These are phyloP conservation scores for Shargacucullia verbasci DNA, from an alignment of 2,888 invertebrate species.

Conservation along the genomic window DNA sequence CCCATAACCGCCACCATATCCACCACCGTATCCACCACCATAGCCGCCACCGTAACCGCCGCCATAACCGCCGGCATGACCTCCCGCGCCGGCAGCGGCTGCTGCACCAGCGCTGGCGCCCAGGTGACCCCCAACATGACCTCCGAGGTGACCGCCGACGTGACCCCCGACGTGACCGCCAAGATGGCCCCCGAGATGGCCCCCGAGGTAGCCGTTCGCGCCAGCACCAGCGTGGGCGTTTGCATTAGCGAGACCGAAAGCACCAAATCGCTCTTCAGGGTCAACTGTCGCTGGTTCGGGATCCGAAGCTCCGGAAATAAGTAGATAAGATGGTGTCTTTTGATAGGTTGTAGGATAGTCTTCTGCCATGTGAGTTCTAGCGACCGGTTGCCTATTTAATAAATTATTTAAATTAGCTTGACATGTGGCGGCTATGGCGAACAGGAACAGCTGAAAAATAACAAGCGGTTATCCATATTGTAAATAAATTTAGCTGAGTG, in stretches of 20 bases:
- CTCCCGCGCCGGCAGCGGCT: neutral
- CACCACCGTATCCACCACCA: no score
- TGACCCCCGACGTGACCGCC: slow-evolving; percentile 14
- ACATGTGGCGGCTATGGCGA: slow-evolving; percentile 10
- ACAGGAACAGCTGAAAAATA: slow-evolving; percentile 24
- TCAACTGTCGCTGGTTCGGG: neutral
- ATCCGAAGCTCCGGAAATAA: no score
- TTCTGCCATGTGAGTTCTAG: slow-evolving; percentile 13
- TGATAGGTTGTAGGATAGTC: neutral
- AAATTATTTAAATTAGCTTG: slow-evolving; percentile 22
- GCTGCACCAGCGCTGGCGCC: neutral
- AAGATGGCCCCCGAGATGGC: slow-evolving; percentile 12
- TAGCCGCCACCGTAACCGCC: no score
- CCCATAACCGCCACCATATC: neutral
- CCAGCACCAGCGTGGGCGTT: neutral
- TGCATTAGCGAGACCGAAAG: neutral
- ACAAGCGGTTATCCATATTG: neutral
- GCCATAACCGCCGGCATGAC: no score
- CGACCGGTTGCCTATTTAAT: slow-evolving; percentile 21
- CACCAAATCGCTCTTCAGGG: slow-evolving; percentile 19
- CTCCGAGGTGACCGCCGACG: slow-evolving; percentile 1
- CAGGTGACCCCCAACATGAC: neutral
- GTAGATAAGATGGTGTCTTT: neutral
- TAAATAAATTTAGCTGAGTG: no score
- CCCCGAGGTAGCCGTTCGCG: slow-evolving; percentile 3